These are phyloP conservation scores for Hanleya hanleyi DNA, from an alignment of 2,888 invertebrate species.

Conservation along the genomic window DNA sequence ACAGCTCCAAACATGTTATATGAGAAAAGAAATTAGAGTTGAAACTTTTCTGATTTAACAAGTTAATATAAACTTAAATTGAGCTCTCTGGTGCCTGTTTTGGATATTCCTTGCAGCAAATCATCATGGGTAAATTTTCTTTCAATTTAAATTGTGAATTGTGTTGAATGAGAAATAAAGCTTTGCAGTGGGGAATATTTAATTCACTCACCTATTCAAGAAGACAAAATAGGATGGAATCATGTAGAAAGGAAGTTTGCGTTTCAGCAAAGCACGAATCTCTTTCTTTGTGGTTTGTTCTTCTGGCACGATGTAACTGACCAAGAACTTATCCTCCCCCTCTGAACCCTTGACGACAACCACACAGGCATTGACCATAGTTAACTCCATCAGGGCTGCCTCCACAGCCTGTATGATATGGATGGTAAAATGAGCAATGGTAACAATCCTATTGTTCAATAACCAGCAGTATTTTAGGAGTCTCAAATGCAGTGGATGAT, in stretches of 20 bases:
- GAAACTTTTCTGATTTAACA: no score
- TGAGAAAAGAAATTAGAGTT: no score
- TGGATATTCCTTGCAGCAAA: neutral
- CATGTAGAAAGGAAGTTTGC: constrained; percentile 74
- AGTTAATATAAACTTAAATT: no score
- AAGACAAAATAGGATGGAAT: constrained; percentile 73
- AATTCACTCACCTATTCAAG: constrained; percentile 58
- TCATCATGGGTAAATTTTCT: neutral
- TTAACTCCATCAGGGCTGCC: constrained; percentile 68
- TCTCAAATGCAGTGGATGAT: no score
- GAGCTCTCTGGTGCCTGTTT: neutral
- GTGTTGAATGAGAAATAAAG: neutral
- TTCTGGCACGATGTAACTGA: constrained; percentile 72
- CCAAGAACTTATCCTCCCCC: constrained; percentile 73
- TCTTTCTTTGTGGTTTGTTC: constrained; percentile 65
- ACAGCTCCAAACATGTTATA: no score
- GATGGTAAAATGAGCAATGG: no score
- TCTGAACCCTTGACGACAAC: constrained; percentile 72
- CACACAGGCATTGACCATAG: constrained; percentile 69
- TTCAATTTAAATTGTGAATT: neutral
- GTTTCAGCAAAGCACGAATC: constrained; percentile 70
- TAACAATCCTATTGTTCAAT: no score
- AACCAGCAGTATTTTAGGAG: no score
- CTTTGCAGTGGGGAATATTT: neutral
- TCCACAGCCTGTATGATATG: constrained; percentile 74